phyloP scores from a whole-genome alignment of 2,113 vertebrate genomes.

The Petrocephalus microphthalmus region DNA sequence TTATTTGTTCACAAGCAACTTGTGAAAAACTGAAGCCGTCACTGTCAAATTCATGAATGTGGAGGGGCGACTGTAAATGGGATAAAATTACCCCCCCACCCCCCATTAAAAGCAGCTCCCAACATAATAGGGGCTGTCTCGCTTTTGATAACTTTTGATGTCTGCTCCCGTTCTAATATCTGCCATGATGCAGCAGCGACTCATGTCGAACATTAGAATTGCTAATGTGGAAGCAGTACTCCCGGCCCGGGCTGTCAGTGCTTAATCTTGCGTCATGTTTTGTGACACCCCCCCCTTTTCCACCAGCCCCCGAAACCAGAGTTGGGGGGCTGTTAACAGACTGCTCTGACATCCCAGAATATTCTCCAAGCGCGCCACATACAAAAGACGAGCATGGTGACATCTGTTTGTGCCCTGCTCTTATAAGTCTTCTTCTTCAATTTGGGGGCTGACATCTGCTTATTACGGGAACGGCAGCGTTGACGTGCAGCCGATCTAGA shows the following conservation, averaged over 20 bases:
- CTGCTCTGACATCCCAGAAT: slow-evolving; percentile 27
- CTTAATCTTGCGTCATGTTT: slow-evolving; percentile 39
- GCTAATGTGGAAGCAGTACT: slow-evolving; percentile 34
- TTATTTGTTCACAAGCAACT: no score
- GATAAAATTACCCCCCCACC: not conserved
- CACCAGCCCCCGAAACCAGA: slow-evolving; percentile 14
- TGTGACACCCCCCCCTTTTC: slow-evolving; percentile 17
- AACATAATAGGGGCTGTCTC: slow-evolving; percentile 31
- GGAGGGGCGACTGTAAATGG: no score
- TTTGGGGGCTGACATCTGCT: slow-evolving; percentile 35
- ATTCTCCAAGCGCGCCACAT: slow-evolving; percentile 16
- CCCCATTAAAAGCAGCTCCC: slow-evolving; percentile 28
- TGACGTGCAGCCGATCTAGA: slow-evolving; percentile 23
- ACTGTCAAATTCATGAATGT: no score
- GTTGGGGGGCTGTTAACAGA: slow-evolving; percentile 30
- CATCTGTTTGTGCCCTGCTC: slow-evolving; percentile 31
- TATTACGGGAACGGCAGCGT: slow-evolving; percentile 31
- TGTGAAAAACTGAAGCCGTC: no score
- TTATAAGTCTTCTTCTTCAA: slow-evolving; percentile 37
- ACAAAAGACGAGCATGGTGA: slow-evolving; percentile 11
- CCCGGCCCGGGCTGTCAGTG: slow-evolving; percentile 23
- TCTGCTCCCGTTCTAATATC: slow-evolving; percentile 29
- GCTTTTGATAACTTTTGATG: slow-evolving; percentile 32
- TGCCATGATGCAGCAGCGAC: slow-evolving; percentile 32
- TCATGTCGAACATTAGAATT: slow-evolving; percentile 43